phyloP scores from a whole-genome alignment of 2,797 vertebrate genomes.

The Amphiprion clarkii region DNA sequence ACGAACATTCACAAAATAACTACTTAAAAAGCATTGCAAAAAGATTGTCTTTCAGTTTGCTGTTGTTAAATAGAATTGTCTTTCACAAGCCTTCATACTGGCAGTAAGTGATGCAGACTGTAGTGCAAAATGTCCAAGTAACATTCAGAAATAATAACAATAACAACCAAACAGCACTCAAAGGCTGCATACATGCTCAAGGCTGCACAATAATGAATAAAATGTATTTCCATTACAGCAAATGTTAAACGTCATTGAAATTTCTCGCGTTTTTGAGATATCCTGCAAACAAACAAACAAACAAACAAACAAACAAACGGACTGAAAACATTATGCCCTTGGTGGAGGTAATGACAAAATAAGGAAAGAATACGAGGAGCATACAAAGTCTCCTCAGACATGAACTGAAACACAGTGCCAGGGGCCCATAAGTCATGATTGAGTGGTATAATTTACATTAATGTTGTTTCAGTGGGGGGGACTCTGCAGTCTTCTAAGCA shows the following conservation, averaged over 20 bases:
- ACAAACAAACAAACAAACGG: conserved; percentile 26
- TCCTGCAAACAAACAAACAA: conserved; percentile 7
- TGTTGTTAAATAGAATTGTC: conserved; percentile 9
- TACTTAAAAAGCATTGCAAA: background rate
- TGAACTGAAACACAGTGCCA: conserved; percentile 15
- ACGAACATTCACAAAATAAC: conserved; percentile 9
- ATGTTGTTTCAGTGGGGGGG: conserved; percentile 41
- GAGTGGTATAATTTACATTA: conserved; percentile 41
- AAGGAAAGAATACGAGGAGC: background rate
- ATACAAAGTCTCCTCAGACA: conserved; percentile 25
- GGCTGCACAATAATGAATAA: conserved; percentile 25
- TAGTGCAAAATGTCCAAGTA: conserved; percentile 7
- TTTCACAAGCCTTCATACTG: conserved; percentile 18
- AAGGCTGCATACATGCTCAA: conserved; percentile 24
- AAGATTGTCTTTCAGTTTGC: conserved; percentile 2
- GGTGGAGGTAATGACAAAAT: conserved; percentile 6
- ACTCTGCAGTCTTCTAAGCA: background rate
- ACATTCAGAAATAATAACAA: conserved; percentile 33
- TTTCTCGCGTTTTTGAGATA: conserved; percentile 17
- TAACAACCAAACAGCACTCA: conserved; percentile 26
- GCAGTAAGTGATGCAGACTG: conserved; percentile 5
- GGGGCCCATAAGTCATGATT: conserved; percentile 19
- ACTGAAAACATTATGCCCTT: conserved; percentile 46
- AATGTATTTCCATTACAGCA: conserved; percentile 18
- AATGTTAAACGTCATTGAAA: conserved; percentile 33